Evolutionary conservation across 2,888 invertebrate species (phyloP).

Genomic region (Sminthurinus aureus): DNA sequence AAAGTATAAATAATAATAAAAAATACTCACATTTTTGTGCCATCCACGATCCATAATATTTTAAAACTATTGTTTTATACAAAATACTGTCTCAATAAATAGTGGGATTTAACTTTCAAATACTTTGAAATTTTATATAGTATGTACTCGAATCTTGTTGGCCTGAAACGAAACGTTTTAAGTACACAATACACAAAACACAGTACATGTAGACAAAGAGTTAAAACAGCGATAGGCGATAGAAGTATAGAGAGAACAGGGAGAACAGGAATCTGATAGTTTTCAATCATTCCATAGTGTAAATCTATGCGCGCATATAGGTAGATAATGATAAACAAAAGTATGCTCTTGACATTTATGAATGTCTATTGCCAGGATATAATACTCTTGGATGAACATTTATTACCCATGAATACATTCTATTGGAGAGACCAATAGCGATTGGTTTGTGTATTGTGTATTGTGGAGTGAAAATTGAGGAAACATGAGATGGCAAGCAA

Average conservation of each 20-base stretch:
- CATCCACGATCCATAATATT: too few species aligned
- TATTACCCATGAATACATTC: constrained; percentile 25
- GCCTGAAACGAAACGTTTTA: too few species aligned
- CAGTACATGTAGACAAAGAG: background rate
- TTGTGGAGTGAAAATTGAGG: background rate
- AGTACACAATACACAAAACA: too few species aligned
- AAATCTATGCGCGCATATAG: background rate
- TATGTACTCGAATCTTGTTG: too few species aligned
- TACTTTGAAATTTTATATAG: too few species aligned
- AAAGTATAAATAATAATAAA: background rate
- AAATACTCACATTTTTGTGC: background rate
- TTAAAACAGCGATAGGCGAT: background rate
- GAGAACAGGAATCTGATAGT: background rate
- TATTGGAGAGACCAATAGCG: background rate
- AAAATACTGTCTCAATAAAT: too few species aligned
- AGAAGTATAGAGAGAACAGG: background rate
- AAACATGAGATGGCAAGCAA: background rate
- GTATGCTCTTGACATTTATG: constrained; percentile 27
- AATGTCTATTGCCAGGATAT: constrained; percentile 19
- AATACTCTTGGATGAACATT: constrained; percentile 24
- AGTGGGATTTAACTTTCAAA: too few species aligned
- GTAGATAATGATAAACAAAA: constrained; percentile 19
- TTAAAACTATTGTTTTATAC: too few species aligned
- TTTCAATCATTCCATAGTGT: constrained; percentile 13
- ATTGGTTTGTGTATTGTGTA: background rate